A percentile compares a stretch with the other conserved stretches of the same genome.
Evolutionary conservation across 2,888 invertebrate genomes (phyloP).

Genomic region (Abrostola tripartita): DNA sequence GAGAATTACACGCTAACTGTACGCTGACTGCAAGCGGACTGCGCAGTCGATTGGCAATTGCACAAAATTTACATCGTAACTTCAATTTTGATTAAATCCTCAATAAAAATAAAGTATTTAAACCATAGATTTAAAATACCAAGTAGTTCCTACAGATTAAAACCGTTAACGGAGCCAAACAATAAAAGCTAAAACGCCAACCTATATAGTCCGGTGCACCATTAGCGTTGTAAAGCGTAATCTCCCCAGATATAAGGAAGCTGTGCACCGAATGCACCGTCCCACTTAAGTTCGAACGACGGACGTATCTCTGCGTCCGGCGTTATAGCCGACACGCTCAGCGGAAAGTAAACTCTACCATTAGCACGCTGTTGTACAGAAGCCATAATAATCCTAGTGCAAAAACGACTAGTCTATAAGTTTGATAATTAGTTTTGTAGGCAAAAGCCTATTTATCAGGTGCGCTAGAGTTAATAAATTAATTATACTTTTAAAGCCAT

Average conservation of each 20-base stretch:
- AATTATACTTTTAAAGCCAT: too few species aligned
- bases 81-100: too few species aligned
- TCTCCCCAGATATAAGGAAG: slow-evolving; percentile 27
- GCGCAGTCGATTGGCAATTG: too few species aligned
- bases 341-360: slow-evolving; percentile 45
- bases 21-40: too few species aligned
- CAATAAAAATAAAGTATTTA: not conserved
- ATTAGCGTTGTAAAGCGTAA: slow-evolving; percentile 23
- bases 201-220: slow-evolving; percentile 10
- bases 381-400: slow-evolving; percentile 24
- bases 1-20: too few species aligned
- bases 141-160: not conserved
- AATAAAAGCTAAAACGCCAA: slow-evolving; percentile 27
- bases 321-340: slow-evolving; percentile 36
- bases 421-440: too few species aligned
- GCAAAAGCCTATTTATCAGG: too few species aligned
- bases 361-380: slow-evolving; percentile 38
- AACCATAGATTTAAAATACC: too few species aligned
- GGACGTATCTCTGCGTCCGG: slow-evolving; percentile 33
- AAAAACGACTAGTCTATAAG: slow-evolving; percentile 6
- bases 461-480: too few species aligned
- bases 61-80: too few species aligned
- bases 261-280: slow-evolving; percentile 50
- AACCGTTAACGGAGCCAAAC: slow-evolving; percentile 3
- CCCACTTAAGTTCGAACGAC: slow-evolving; percentile 45